Evolutionary conservation across 2,797 vertebrate genomes (phyloP).

Genomic region (Aldrovandia affinis): DNA sequence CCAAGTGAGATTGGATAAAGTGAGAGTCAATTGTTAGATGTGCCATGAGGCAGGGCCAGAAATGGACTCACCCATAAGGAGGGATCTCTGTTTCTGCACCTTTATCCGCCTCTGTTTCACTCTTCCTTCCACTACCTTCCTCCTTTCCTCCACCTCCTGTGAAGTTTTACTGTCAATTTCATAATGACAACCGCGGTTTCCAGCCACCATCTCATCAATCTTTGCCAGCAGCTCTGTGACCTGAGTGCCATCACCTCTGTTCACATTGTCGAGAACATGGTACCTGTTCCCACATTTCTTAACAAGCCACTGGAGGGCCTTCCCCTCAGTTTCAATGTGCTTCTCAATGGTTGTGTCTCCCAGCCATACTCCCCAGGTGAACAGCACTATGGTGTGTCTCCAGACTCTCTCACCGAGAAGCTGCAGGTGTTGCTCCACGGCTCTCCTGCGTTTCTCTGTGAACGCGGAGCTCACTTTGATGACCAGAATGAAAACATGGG

Average conservation of each 20-base stretch:
- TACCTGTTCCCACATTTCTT: too few species aligned
- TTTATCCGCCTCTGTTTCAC: too few species aligned
- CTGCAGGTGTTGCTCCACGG: constrained; percentile 1
- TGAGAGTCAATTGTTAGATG: neutral
- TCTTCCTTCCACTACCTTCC: neutral
- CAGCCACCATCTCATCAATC: neutral
- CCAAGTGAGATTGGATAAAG: neutral
- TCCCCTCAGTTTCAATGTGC: neutral
- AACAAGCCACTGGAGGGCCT: too few species aligned
- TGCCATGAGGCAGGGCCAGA: neutral
- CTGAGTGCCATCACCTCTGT: too few species aligned
- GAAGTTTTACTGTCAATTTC: neutral
- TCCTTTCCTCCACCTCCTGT: neutral
- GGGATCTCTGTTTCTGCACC: too few species aligned
- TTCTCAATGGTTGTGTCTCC: neutral
- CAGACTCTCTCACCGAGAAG: neutral
- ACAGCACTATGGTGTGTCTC: too few species aligned
- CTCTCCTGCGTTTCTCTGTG: neutral
- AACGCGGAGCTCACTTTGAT: neutral
- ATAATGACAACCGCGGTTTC: neutral
- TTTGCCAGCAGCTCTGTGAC: neutral
- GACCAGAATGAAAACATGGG: neutral
- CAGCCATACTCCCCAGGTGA: neutral
- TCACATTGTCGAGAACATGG: too few species aligned
- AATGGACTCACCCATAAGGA: neutral